Evolutionary conservation across 2,797 vertebrate genomes (phyloP).

Genomic region (Pteronotus mesoamericanus): DNA sequence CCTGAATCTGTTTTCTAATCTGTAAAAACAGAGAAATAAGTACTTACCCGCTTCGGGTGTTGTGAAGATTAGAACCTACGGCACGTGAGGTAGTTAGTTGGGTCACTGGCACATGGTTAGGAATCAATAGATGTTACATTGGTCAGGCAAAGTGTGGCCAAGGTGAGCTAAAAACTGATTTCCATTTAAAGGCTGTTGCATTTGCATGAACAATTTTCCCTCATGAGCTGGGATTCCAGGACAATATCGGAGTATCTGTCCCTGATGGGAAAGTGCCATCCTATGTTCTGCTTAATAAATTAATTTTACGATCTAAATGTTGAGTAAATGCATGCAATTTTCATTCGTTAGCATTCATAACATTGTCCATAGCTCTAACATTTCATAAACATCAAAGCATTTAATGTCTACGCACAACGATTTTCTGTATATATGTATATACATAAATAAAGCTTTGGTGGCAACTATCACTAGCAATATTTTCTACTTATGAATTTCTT

Average conservation of each 20-base stretch:
- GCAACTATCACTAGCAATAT: not conserved
- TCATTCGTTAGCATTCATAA: constrained; percentile 34
- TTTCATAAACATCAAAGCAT: constrained; percentile 25
- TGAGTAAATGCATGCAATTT: constrained; percentile 28
- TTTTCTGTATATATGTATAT: not conserved
- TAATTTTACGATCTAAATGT: constrained; percentile 32
- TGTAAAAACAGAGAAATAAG: not conserved
- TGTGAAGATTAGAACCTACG: not conserved
- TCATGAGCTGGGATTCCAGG: not conserved
- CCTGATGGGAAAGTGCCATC: not conserved
- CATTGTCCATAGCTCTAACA: not conserved
- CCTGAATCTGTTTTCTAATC: not conserved
- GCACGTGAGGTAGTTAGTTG: fast-evolving
- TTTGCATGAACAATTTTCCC: no score
- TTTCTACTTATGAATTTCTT: constrained; percentile 22
- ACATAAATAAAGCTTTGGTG: not conserved
- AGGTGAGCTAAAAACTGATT: not conserved
- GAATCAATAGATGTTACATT: not conserved
- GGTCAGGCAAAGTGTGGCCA: fast-evolving
- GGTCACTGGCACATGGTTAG: not conserved
- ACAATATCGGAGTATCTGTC: not conserved
- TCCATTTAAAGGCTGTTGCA: not conserved
- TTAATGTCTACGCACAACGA: not conserved
- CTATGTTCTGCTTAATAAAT: constrained; percentile 23
- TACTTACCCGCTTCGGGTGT: fast-evolving